Evolutionary conservation across 1,140 invertebrate species (phyloP), one percentile per base, ranked within the genome.

Genomic region (Pentalonia nigronervosa): DNA sequence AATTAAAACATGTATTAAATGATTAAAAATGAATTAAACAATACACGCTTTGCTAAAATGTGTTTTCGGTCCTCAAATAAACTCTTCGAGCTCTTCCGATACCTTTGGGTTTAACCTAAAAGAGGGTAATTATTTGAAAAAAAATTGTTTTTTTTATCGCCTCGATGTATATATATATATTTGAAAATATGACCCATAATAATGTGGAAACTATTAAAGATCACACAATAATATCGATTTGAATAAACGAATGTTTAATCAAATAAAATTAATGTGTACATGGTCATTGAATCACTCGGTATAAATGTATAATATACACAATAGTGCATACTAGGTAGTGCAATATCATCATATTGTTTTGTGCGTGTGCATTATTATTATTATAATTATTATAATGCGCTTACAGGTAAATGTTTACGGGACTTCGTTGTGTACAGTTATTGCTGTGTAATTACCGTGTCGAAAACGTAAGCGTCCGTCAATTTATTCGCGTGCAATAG

Each of bases 391-490:
- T 76, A n/a, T 34, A 76, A 76, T 76, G 30, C 60, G n/a, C 60
- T 30, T 76, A 76, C 60, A 4, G 60, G 60, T n/a, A 76, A 76
- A 76, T 76, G 60, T 76, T 76, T 76, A 76, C n/a, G 60, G 11
- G n/a, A 76, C 60, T 76, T 76, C 30, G 4, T n/a, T 76, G n/a
- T n/a, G 60, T 76, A 76, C 60, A n/a, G 60, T 76, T 76, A n/a
- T 76, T 76, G 60, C n/a, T 76, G 60, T 41, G 83, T 45, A 84
- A 84, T 84, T 84, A 84, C 36, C 83, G 83, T 84, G 41, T 84
- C 83, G 36, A 84, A 84, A 84, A 84, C 36, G 36, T 41, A 41
- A 84, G 23, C 83, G 83, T 84, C 36, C 36, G 36, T 84, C 83
- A 84, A 84, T 45, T 76, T 76, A 76, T 76, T 84, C 83, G 36